Conservation (phyloP, 2,888 invertebrate species). For the Amphimallon solstitiale region DNA sequence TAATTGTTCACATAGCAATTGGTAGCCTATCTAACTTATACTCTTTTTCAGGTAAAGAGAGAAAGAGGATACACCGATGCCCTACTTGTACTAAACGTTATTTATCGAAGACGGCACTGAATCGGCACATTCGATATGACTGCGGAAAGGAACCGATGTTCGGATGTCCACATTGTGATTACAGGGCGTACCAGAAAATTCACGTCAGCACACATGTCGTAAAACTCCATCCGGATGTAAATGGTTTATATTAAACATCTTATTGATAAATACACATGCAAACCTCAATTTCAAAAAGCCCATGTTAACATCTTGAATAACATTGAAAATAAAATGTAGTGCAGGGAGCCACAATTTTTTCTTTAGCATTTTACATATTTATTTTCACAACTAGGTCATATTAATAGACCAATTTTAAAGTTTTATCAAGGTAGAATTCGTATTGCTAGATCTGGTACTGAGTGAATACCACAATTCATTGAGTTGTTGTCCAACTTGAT, state of each 20-base stretch:
- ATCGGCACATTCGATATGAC: conserved; percentile 57
- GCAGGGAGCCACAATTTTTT: no score
- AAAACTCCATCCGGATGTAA: background rate
- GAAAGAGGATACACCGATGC: background rate
- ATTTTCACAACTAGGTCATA: no score
- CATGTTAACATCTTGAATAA: no score
- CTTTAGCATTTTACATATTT: no score
- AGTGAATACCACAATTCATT: no score
- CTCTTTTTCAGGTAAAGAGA: background rate
- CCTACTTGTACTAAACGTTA: conserved; percentile 59
- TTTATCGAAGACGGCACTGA: conserved; percentile 78
- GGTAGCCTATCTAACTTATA: background rate
- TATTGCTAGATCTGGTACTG: no score
- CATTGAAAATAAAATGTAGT: no score
- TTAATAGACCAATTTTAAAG: no score
- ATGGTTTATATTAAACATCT: background rate
- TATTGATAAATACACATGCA: background rate
- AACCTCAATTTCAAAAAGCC: background rate
- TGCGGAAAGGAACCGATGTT: conserved; percentile 62
- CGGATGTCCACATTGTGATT: conserved; percentile 51
- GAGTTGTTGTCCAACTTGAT: no score
- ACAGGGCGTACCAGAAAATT: conserved; percentile 14
- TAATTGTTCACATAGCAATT: no score
- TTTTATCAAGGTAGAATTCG: no score
- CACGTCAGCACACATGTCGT: conserved; percentile 5